phyloP scores from a whole-genome alignment of 2,113 vertebrate species.

The Actenoides lindsayi region DNA sequence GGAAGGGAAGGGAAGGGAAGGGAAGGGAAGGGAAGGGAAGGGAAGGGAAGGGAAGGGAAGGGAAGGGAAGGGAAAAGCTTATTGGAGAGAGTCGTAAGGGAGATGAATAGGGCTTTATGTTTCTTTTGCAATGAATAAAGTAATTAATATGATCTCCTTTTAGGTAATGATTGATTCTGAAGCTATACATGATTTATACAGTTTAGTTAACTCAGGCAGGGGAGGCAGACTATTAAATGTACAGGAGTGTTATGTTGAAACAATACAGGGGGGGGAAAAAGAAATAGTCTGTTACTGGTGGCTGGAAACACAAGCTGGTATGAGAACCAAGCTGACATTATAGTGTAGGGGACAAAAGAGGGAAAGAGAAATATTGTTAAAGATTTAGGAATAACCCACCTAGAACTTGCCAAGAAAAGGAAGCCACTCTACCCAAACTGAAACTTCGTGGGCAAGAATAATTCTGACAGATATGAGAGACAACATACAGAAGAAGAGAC shows the following conservation, averaged over 20 bases:
- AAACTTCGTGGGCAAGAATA: neutral
- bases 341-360: rapidly evolving
- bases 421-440: neutral
- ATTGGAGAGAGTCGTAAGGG: neutral
- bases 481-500: neutral
- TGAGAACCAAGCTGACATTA: neutral
- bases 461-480: neutral
- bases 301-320: neutral
- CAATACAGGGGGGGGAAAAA: neutral
- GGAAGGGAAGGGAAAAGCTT: too few species aligned
- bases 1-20: too few species aligned
- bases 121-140: neutral
- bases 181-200: neutral
- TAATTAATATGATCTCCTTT: neutral
- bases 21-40: too few species aligned
- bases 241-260: neutral
- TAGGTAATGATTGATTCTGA: neutral
- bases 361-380: neutral
- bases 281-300: neutral
- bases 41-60: too few species aligned
- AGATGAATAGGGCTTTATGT: neutral
- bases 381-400: neutral
- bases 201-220: neutral
- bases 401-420: neutral
- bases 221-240: neutral